Base-by-base conservation (phyloP, 2,888 invertebrate genomes). In the Xestia rhomboidea region DNA sequence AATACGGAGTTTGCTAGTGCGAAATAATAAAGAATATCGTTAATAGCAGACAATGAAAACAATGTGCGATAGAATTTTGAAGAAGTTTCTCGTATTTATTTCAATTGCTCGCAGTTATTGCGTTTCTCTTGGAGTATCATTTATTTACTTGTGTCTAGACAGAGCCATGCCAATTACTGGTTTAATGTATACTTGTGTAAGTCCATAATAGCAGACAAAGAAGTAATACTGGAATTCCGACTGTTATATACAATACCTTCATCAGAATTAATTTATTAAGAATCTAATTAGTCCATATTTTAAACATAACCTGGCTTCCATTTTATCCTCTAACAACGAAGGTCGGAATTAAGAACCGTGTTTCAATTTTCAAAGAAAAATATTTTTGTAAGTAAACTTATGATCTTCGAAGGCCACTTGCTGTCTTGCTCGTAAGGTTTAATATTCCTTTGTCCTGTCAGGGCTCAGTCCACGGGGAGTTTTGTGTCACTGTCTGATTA, bases 301-400 rank as follows among this genome's bases (percentile, higher is more conserved):
- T 57, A 64, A 62, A 41, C n/a, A 74, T n/a, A 62, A 34, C 49
- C 21, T 51, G 49, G 8, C 46, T 62, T 24, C 18, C 62, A 71
- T 54, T 67, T 34, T 68, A 54, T 44, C 46, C 46, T 46, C 21
- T 24, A 44, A 63, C 57, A 18, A 18, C 51, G 66, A 68, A 62
- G 67, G 60, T n/a, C 21, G 62, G 46, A 54, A 46, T 62, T 80
- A 71, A 81, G 74, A 67, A 30, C 24, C 70, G 60, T 81, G 77
- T 86, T 84, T 81, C 67, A 81, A 83, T 86, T 84, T 84, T 79
- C 73, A 51, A 85, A 67, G 85, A 73, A 79, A 76, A 86, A 80
- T 82, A 81, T 88, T 83, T 66, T 81, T 79, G 34, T 73, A 69
- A 77, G 44, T 69, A 72, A 79, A 83, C 82, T 85, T 83, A 86